These are phyloP conservation scores for Palythoa grandiflora DNA, from an alignment of 92 coral and sea anemone genomes.

Conservation along the genomic window DNA sequence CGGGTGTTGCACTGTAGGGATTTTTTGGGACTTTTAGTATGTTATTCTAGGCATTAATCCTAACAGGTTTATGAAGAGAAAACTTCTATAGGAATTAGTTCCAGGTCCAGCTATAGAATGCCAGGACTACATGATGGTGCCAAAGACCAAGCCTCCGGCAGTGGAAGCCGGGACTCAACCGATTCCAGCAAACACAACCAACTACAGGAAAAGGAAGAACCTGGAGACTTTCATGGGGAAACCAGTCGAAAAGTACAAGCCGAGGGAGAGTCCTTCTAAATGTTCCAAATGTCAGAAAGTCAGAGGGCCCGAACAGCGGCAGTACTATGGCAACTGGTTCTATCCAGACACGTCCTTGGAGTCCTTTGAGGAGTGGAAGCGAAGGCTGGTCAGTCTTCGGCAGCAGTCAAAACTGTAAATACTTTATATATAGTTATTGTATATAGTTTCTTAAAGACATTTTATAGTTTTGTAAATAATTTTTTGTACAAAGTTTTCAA, in stretches of 20 bases:
- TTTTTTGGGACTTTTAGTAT: too few relatives aligned
- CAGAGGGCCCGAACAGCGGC: constrained; percentile 7
- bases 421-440: too few relatives aligned
- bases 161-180: constrained; percentile 1
- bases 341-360: neutral
- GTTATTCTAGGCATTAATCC: too few relatives aligned
- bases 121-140: neutral
- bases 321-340: constrained; percentile 14
- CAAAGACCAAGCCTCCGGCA: neutral
- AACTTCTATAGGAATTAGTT: too few relatives aligned
- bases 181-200: neutral
- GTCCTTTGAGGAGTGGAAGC: neutral
- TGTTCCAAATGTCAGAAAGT: constrained; percentile 17
- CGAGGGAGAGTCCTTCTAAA: neutral
- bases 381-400: neutral
- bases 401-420: neutral
- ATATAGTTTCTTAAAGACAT: too few relatives aligned
- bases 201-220: neutral
- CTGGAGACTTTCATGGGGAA: neutral
- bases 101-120: too few relatives aligned
- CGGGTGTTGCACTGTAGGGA: too few relatives aligned
- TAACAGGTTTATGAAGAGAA: too few relatives aligned
- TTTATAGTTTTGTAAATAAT: too few relatives aligned
- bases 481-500: neutral
- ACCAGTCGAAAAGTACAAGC: neutral